Conservation (phyloP, 2,797 vertebrate genomes). For the Amniataba percoides region DNA sequence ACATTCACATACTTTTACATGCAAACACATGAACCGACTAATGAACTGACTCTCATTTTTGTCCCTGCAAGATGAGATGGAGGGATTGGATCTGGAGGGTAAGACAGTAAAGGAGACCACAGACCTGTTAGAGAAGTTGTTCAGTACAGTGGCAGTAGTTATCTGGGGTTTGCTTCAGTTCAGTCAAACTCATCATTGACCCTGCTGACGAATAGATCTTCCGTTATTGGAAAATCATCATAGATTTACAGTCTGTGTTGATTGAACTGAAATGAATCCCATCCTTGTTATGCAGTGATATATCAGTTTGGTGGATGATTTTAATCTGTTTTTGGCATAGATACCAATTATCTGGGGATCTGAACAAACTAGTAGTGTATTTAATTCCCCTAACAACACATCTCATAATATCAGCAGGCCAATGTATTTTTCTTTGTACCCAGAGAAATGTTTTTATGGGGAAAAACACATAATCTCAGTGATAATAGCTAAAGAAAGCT, state of each 20-base stretch:
- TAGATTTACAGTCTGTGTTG: slow-evolving; percentile 21
- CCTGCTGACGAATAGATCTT: not conserved
- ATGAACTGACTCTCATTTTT: slow-evolving; percentile 73
- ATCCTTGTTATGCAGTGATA: slow-evolving; percentile 33
- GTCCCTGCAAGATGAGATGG: slow-evolving; percentile 85
- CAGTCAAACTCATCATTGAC: slow-evolving; percentile 45
- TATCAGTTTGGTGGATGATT: slow-evolving; percentile 63
- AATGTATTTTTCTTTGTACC: not conserved
- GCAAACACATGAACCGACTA: slow-evolving; percentile 45
- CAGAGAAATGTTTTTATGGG: slow-evolving; percentile 3
- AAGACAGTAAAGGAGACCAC: slow-evolving; percentile 71
- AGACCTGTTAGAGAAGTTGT: slow-evolving; percentile 42
- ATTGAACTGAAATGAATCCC: slow-evolving; percentile 68
- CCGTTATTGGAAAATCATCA: slow-evolving; percentile 26
- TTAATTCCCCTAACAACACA: not conserved
- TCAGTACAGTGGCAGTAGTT: slow-evolving; percentile 23
- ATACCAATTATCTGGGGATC: not conserved
- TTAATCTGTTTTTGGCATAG: slow-evolving; percentile 1
- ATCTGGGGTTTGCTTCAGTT: slow-evolving; percentile 56
- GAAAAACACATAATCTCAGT: not conserved
- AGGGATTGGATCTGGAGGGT: slow-evolving; percentile 88
- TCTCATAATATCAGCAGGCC: not conserved
- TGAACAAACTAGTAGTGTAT: not conserved
- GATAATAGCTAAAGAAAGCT: not conserved
- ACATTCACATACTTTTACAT: slow-evolving; percentile 4